Evolutionary conservation across 1,140 invertebrate genomes (phyloP).

Genomic region (Conopomorpha cramerella): DNA sequence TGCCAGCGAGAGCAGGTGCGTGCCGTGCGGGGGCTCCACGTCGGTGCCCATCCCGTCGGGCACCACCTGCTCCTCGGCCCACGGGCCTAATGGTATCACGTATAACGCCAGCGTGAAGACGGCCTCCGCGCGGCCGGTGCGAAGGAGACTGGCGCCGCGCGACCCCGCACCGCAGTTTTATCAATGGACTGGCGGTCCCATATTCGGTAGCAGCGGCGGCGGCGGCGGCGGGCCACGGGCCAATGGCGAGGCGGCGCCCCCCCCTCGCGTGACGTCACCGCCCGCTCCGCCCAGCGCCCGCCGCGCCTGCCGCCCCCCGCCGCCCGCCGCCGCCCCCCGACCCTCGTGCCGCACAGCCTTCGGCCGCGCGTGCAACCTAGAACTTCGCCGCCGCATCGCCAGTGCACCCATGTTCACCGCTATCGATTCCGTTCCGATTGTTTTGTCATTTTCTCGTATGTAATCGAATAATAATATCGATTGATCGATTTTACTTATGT

Average conservation of each 20-base stretch:
- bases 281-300: slow-evolving; percentile 42
- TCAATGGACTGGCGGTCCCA: slow-evolving; percentile 59
- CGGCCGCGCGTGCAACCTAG: no score
- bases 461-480: no score
- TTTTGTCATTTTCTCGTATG: no score
- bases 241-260: slow-evolving; percentile 27
- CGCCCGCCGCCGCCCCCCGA: slow-evolving; percentile 12
- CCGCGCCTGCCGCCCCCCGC: slow-evolving; percentile 26
- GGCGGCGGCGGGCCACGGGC: slow-evolving; percentile 38
- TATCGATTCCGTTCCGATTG: no score
- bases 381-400: no score
- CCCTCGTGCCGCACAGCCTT: slow-evolving; percentile 15
- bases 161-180: slow-evolving; percentile 53
- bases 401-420: no score
- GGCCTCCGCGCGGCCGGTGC: slow-evolving; percentile 43
- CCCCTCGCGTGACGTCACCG: slow-evolving; percentile 42
- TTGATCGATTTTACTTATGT: no score
- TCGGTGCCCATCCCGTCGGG: slow-evolving; percentile 54
- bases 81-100: slow-evolving; percentile 53
- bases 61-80: slow-evolving; percentile 61
- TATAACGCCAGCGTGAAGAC: slow-evolving; percentile 53
- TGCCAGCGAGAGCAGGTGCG: slow-evolving; percentile 50
- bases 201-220: slow-evolving; percentile 59
- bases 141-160: slow-evolving; percentile 55
- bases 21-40: slow-evolving; percentile 34